Conservation (phyloP, 1,140 invertebrate genomes). For the Gerris buenoi region DNA sequence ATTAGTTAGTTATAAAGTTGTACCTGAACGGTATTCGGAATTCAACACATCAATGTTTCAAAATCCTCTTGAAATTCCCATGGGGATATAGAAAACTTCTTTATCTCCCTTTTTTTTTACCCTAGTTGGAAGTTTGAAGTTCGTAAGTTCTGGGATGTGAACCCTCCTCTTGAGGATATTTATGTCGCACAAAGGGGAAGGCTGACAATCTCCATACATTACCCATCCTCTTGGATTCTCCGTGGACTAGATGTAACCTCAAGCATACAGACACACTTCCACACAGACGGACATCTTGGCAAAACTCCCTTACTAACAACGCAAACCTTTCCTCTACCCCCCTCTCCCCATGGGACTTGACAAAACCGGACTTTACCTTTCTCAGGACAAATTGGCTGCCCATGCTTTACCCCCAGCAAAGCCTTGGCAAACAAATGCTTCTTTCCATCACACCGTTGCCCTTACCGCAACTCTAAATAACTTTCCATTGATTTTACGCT, state of each 20-base stretch:
- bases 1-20: too few species aligned
- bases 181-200: not conserved
- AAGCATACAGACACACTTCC: too few species aligned
- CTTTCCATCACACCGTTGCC: not conserved
- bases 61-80: too few species aligned
- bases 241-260: not conserved
- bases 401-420: too few species aligned
- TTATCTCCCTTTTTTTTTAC: not conserved
- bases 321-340: too few species aligned
- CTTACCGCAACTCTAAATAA: not conserved
- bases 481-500: not conserved
- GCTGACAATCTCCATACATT: not conserved
- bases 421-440: not conserved
- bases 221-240: not conserved
- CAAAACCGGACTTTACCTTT: not conserved
- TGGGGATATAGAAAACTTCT: too few species aligned
- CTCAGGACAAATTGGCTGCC: not conserved
- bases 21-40: too few species aligned
- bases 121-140: not conserved
- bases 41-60: too few species aligned
- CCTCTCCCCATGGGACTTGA: not conserved
- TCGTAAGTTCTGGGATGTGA: not conserved
- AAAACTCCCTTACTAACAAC: not conserved
- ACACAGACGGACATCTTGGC: not conserved
- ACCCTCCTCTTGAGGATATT: not conserved